Evolutionary conservation across 1,140 invertebrate species (phyloP), one percentile per base, ranked within the genome.

Genomic region (Drosophila hydei): DNA sequence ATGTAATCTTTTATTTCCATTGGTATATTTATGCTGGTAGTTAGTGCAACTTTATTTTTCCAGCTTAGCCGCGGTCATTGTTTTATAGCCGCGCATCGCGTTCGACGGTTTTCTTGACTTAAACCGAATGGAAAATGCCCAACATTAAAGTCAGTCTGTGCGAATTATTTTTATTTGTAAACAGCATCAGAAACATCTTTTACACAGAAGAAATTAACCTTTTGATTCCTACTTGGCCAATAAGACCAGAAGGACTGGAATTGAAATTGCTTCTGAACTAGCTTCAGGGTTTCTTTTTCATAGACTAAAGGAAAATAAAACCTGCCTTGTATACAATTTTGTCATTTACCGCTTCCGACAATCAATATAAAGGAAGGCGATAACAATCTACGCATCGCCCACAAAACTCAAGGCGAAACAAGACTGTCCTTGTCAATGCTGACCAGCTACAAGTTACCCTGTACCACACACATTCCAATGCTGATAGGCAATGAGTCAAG

Each of bases 271-370:
- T 12, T 19, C 42, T 11, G 16, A 43, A 43, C 38, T 3, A 14
- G 6, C 38, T 40, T 40, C 4, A 40, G 7, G 38, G 38, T 16
- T 14, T 11, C 9, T 8, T 2, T 2, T 43, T 16, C 42, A 43
- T 59, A 64, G 54, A 64, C 9, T 16, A 74, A 48, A 60, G 18
- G 18, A 56, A 63, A 76, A 16, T 16, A 7, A 33, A 64, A 75
- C 72, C 77, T 79, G 77, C 72, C 68, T 79, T 79, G 77, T 79
- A 56, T 79, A 77, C 77, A 79, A 84, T 79, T 84, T 69, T 70
- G 47, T 63, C 58, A 79, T 79, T 74, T 79, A 84, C 79, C 52
- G 47, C 23, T 61, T n/a, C 14, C 33, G 33, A 45, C 67, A 79
- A 79, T 79, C 77, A 58, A 79, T 79, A 56, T 23, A 65, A 48